Conservation (phyloP, 2,888 invertebrate genomes). For the Eupithecia dodoneata region DNA sequence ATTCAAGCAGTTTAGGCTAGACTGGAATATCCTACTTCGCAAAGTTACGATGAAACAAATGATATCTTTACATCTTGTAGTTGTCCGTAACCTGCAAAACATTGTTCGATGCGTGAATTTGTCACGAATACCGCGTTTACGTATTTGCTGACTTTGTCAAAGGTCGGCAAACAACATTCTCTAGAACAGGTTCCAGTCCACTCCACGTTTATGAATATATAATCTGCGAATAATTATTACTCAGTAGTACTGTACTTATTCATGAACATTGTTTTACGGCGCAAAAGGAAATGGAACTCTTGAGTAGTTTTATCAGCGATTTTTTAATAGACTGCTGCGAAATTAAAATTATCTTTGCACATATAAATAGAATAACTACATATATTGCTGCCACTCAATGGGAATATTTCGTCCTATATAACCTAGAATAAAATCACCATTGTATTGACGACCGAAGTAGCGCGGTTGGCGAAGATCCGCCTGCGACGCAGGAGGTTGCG, state of each 20-base stretch:
- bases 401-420: too few relatives aligned
- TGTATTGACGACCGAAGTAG: too few relatives aligned
- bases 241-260: background rate
- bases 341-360: background rate
- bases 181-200: constrained; percentile 45
- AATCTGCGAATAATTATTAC: constrained; percentile 40
- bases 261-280: constrained; percentile 4
- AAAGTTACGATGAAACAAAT: background rate
- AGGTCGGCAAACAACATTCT: constrained; percentile 51
- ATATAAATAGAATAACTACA: too few relatives aligned
- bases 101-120: constrained; percentile 7
- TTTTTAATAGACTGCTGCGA: background rate
- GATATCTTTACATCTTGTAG: background rate
- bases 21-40: background rate
- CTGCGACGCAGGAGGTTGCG: too few relatives aligned
- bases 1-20: background rate
- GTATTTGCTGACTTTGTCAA: constrained; percentile 53
- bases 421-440: too few relatives aligned
- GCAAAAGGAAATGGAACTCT: constrained; percentile 19
- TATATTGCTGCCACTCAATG: too few relatives aligned
- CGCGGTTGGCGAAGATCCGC: too few relatives aligned
- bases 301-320: background rate
- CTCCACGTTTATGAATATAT: constrained; percentile 47
- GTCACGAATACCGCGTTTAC: constrained; percentile 11
- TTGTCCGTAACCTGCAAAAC: background rate